phyloP scores from a whole-genome alignment of 1,140 invertebrate genomes.

The Zophobas morio region DNA sequence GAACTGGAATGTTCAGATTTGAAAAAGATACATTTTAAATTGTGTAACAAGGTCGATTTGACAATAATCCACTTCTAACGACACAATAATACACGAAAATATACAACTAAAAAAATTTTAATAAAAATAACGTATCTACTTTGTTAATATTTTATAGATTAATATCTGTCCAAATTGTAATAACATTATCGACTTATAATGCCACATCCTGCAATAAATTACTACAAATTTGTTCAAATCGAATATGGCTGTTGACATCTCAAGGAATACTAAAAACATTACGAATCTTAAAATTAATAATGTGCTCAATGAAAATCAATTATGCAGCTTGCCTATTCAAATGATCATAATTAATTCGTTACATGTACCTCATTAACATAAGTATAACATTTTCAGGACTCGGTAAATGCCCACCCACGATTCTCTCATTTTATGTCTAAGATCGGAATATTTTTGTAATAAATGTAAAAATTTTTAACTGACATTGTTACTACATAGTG shows the following conservation, averaged over 20 bases:
- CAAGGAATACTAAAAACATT: constrained; percentile 38
- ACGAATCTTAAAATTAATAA: constrained; percentile 17
- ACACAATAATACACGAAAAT: background rate
- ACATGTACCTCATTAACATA: too few relatives aligned
- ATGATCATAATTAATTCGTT: background rate
- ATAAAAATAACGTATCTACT: background rate
- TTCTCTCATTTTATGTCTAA: too few relatives aligned
- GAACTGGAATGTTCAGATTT: background rate
- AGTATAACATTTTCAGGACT: too few relatives aligned
- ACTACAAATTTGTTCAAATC: constrained; percentile 22
- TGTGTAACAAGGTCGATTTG: background rate
- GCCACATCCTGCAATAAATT: constrained; percentile 33
- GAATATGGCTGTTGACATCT: constrained; percentile 24
- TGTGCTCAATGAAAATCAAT: background rate
- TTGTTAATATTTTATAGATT: constrained; percentile 21
- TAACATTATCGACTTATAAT: constrained; percentile 9
- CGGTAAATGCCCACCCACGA: too few relatives aligned
- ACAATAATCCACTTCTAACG: constrained; percentile 5
- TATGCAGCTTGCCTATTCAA: background rate
- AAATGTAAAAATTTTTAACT: too few relatives aligned
- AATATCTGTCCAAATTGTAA: constrained; percentile 26
- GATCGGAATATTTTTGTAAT: too few relatives aligned
- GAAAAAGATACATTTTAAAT: background rate
- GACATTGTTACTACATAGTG: too few relatives aligned
- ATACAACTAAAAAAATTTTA: background rate